A percentile compares a stretch with the other conserved stretches of the same genome.
Evolutionary conservation across 2,113 vertebrate genomes (phyloP).

Genomic region (Eptesicus fuscus): DNA sequence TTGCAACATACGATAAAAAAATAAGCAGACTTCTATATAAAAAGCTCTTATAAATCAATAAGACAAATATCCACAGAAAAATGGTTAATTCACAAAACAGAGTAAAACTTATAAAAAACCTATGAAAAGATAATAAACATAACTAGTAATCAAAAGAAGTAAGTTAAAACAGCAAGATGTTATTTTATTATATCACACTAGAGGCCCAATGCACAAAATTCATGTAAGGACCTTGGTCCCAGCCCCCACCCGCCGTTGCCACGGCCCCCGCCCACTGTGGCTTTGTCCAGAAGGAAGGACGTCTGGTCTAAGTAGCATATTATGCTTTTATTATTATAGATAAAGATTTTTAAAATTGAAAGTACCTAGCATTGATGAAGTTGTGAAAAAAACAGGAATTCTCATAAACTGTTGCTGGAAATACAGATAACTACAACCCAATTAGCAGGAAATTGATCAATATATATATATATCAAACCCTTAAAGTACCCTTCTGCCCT

Average conservation of each 20-base stretch:
- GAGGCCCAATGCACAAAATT: no score
- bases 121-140: background rate
- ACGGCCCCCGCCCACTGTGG: no score
- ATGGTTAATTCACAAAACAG: background rate
- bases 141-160: background rate
- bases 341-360: background rate
- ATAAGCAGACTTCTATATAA: background rate
- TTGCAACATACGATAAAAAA: constrained; percentile 13
- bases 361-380: background rate
- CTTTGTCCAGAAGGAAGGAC: no score
- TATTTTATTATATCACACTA: background rate
- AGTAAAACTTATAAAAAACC: background rate
- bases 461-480: background rate
- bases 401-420: background rate
- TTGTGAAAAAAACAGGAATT: background rate
- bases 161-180: background rate
- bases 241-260: no score
- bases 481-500: background rate
- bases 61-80: background rate
- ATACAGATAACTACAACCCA: background rate
- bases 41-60: background rate
- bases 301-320: no score
- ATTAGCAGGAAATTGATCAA: background rate
- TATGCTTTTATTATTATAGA: no score
- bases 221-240: no score